Evolutionary conservation across 2,113 vertebrate genomes (phyloP).

Genomic region (Scomber scombrus): DNA sequence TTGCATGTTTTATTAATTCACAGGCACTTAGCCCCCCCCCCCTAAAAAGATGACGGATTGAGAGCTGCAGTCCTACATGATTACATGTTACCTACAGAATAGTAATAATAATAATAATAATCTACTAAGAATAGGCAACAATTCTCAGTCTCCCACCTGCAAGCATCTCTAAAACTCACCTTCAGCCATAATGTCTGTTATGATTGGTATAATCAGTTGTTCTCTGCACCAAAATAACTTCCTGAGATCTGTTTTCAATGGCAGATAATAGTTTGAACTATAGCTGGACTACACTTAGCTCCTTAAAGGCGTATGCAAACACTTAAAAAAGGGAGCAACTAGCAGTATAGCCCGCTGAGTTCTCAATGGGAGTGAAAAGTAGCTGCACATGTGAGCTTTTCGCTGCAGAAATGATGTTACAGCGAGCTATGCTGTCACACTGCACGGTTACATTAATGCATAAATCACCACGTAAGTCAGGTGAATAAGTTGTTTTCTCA

Average conservation of each 20-base stretch:
- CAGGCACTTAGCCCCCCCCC: too few relatives aligned
- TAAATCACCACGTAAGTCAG: not conserved
- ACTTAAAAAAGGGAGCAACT: not conserved
- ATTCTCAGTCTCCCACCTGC: too few relatives aligned
- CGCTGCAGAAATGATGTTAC: not conserved
- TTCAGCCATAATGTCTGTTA: not conserved
- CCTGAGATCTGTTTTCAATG: not conserved
- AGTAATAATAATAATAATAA: too few relatives aligned
- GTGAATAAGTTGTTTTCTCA: not conserved
- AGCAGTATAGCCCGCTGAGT: not conserved
- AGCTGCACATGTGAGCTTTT: not conserved
- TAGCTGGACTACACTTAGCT: not conserved
- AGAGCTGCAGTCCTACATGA: too few relatives aligned
- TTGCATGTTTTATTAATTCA: too few relatives aligned
- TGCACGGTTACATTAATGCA: not conserved
- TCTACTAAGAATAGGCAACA: too few relatives aligned
- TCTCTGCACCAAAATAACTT: not conserved
- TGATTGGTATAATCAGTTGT: not conserved
- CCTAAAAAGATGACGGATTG: too few relatives aligned
- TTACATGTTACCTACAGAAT: too few relatives aligned
- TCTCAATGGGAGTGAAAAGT: not conserved
- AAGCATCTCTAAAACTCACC: not conserved
- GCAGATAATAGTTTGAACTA: not conserved
- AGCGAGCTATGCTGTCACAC: not conserved
- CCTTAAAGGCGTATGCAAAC: not conserved